Evolutionary conservation across 2,797 vertebrate genomes (phyloP), one percentile per base, ranked within the genome.

Genomic region (Thalassophryne amazonica): DNA sequence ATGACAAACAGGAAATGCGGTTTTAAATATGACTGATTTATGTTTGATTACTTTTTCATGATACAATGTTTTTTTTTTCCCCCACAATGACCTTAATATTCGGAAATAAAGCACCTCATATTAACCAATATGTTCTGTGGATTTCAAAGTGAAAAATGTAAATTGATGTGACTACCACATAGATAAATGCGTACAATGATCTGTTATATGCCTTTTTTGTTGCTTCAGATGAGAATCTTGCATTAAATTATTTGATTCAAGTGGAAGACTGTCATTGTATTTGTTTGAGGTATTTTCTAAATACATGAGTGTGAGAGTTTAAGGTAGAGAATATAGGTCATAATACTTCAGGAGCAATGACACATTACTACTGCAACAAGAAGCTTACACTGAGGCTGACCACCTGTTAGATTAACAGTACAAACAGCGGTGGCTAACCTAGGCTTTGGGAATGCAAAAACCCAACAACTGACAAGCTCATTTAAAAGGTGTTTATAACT

Each of bases 201-300:
- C 64, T 58, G 49, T 80, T 64, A 2, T 15, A 73, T 76, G 64
- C 55, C 67, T 73, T 80, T 67, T 81, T 78, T n/a, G n/a, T 50
- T 77, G 75, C 82, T 83, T 81, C 71, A 56, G 23, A 75, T 79
- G 49, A 78, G 34, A 73, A 47, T 80, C 59, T 64, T 83, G 62
- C 65, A 85, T 83, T 87, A 86, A 87, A 89, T 71, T 80, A 76
- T 79, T 64, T 56, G 81, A 75, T 80, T 87, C 77, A 69, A 75
- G 60, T 16, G 16, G 17, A 53, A 38, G 13, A 4, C 22, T 53
- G 32, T 60, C 13, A 3, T 76, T 53, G 28, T 62, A 28, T 46
- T 38, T 33, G 8, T 49, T 20, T 28, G 16, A 11, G 12, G 14
- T 32, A 10, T 13, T 24, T 0, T 19, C 13, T 14, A 16, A 35